These are phyloP conservation scores for Bombus pascuorum DNA, from an alignment of 1,140 invertebrate species.

Conservation along the genomic window DNA sequence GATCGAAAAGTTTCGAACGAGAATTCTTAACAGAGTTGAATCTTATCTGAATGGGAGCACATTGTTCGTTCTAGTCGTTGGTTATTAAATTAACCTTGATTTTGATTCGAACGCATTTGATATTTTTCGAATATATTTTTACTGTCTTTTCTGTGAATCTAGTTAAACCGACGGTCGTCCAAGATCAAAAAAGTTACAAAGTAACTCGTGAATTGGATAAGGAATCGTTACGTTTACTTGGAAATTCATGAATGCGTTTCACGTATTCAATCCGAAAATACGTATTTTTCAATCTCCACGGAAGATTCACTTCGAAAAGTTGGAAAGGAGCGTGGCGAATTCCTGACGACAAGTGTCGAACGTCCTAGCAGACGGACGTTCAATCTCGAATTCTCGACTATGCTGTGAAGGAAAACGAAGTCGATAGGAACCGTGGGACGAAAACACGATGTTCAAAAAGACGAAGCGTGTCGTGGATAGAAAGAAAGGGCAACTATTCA, in stretches of 20 bases:
- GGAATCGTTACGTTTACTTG: no score
- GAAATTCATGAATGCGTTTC: not conserved
- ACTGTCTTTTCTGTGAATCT: not conserved
- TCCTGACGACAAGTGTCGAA: slow-evolving; percentile 23
- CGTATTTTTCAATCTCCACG: slow-evolving; percentile 25
- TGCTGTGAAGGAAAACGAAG: not conserved
- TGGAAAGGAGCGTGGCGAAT: not conserved
- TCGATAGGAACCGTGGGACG: slow-evolving; percentile 22
- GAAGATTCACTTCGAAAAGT: slow-evolving; percentile 14
- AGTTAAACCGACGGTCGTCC: not conserved
- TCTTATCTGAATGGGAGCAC: not conserved
- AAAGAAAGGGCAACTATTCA: slow-evolving; percentile 40
- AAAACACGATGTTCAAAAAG: not conserved
- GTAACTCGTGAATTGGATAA: not conserved
- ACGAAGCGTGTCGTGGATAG: not conserved
- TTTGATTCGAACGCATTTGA: not conserved
- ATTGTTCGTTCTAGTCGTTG: not conserved
- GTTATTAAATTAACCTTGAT: not conserved
- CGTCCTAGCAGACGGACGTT: slow-evolving; percentile 5
- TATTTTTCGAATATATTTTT: not conserved
- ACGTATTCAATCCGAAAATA: slow-evolving; percentile 7
- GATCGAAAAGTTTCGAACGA: not conserved
- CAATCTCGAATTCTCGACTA: slow-evolving; percentile 35
- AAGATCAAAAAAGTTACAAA: no score
- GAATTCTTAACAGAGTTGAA: not conserved